These are phyloP conservation scores for Megaceryle torquata DNA, from an alignment of 2,113 vertebrate genomes.

Conservation along the genomic window DNA sequence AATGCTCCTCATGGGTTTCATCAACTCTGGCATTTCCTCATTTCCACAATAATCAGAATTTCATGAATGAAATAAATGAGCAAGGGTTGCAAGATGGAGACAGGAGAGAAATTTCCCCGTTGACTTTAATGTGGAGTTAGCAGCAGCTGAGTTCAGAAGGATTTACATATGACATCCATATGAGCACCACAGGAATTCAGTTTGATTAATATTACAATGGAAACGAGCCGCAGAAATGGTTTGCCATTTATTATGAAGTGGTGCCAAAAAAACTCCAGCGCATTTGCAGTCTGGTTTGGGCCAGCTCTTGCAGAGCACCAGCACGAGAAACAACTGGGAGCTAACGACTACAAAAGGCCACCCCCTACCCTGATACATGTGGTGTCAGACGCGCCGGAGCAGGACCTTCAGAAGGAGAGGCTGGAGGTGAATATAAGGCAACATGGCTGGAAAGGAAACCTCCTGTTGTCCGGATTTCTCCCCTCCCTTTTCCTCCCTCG, in stretches of 20 bases:
- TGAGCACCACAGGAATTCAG: constrained; percentile 19
- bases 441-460: neutral
- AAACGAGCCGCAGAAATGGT: neutral
- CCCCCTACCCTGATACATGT: accelerated
- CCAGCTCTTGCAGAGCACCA: neutral
- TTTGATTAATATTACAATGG: constrained; percentile 29
- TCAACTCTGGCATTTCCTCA: neutral
- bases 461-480: neutral
- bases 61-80: neutral
- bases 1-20: neutral
- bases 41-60: neutral
- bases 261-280: constrained; percentile 12
- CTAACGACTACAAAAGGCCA: neutral
- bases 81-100: neutral
- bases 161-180: constrained; percentile 52
- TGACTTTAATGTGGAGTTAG: neutral
- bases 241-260: constrained; percentile 15
- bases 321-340: neutral
- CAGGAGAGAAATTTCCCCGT: neutral
- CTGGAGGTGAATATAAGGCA: neutral
- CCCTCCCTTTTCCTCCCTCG: neutral
- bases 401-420: neutral
- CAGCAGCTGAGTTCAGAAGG: neutral
- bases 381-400: neutral
- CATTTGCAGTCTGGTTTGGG: neutral